A percentile compares a stretch with the other conserved stretches of the same genome.
Conservation (phyloP, 2,113 vertebrate genomes). For the Beaufortia kweichowensis region DNA sequence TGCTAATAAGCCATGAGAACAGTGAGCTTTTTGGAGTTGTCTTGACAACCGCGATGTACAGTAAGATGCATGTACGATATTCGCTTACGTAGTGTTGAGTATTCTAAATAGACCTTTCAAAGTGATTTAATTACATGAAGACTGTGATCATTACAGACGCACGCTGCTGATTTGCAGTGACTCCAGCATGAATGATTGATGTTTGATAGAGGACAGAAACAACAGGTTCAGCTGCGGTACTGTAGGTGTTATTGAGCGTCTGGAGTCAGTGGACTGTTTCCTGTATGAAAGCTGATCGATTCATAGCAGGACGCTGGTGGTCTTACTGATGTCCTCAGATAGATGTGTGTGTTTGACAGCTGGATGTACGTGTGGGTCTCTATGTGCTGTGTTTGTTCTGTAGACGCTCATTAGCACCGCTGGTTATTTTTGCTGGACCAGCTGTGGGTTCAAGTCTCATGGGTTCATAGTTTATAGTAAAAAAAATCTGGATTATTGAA, state of each 20-base stretch:
- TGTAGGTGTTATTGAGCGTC: conserved; percentile 39
- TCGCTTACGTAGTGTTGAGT: neutral
- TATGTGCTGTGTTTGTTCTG: conserved; percentile 66
- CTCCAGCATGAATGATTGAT: conserved; percentile 30
- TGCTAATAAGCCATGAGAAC: conserved; percentile 39
- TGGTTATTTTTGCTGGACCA: conserved; percentile 23
- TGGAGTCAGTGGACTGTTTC: conserved; percentile 38
- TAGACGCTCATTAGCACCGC: conserved; percentile 64
- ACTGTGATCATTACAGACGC: conserved; percentile 8
- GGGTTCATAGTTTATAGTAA: too few relatives aligned
- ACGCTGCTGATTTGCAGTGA: neutral
- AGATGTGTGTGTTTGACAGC: conserved; percentile 47
- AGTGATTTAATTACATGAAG: conserved; percentile 29
- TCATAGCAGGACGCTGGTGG: conserved; percentile 42
- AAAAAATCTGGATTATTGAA: too few relatives aligned
- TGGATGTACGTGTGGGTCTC: conserved; percentile 49
- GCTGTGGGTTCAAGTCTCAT: too few relatives aligned
- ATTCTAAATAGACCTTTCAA: neutral
- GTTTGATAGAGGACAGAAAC: conserved; percentile 49
- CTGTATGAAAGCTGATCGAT: conserved; percentile 47
- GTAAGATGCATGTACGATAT: neutral
- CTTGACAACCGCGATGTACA: neutral
- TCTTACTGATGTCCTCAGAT: conserved; percentile 61
- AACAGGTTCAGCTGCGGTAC: conserved; percentile 42
- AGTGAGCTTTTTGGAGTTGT: neutral